Conservation (phyloP, 2,113 vertebrate genomes). For the human (Homo sapiens) region DNA sequence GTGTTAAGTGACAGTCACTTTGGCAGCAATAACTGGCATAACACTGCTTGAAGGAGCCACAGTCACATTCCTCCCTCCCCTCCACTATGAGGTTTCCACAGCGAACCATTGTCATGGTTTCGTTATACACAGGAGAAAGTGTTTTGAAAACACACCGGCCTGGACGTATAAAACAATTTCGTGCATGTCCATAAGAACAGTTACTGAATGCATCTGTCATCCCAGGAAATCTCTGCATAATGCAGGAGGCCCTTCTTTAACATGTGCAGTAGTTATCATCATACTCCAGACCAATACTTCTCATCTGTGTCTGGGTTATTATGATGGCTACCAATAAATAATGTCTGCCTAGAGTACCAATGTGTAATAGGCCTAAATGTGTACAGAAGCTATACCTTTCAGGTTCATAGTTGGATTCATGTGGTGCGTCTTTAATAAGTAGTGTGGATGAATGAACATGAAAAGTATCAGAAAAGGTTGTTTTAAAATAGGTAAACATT, state of each 20-base stretch:
- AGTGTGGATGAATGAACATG: background rate
- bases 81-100: conserved; percentile 78
- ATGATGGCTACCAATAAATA: background rate
- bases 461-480: background rate
- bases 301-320: background rate
- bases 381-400: fast-evolving
- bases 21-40: conserved; percentile 68
- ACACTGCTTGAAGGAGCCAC: conserved; percentile 76
- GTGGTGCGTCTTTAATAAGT: background rate
- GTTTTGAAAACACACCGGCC: fast-evolving
- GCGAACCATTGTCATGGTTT: fast-evolving
- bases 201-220: background rate
- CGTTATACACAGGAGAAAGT: background rate
- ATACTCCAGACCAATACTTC: fast-evolving
- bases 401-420: background rate
- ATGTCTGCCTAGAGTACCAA: background rate
- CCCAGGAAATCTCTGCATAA: background rate
- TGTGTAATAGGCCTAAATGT: fast-evolving
- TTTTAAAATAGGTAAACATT: fast-evolving
- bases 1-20: fast-evolving
- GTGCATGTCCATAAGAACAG: background rate
- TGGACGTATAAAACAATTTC: fast-evolving
- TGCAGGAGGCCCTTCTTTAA: background rate
- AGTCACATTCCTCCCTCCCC: conserved; percentile 67
- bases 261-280: fast-evolving